Evolutionary conservation across 2,888 invertebrate genomes (phyloP).

Genomic region (Perdita meconis): DNA sequence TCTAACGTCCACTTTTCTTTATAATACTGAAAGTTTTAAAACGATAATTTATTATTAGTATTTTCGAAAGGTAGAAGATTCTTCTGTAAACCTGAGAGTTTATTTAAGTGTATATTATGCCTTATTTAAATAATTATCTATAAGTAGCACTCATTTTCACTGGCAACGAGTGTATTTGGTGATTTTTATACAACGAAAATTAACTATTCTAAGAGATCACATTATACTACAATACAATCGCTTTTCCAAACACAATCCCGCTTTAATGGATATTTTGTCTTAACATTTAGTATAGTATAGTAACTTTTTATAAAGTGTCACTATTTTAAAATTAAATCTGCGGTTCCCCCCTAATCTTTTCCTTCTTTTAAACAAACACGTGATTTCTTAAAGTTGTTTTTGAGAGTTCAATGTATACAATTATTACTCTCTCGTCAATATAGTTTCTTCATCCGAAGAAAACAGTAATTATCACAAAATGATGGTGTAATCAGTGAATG

Average conservation of each 20-base stretch:
- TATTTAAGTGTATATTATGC: conserved; percentile 35
- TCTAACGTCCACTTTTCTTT: conserved; percentile 12
- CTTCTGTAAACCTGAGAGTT: conserved; percentile 74
- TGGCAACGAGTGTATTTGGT: conserved; percentile 48
- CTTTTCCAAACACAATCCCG: not conserved
- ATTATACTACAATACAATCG: not conserved
- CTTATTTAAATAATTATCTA: conserved; percentile 17
- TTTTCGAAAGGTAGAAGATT: conserved; percentile 34
- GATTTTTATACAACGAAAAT: not conserved
- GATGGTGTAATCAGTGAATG: not conserved
- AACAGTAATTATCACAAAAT: not conserved
- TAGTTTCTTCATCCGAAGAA: too few relatives aligned
- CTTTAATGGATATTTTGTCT: not conserved
- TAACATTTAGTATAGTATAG: not conserved
- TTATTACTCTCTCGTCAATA: too few relatives aligned
- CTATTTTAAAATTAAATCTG: not conserved
- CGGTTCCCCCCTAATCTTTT: not conserved
- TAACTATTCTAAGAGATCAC: not conserved
- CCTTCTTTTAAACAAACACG: not conserved
- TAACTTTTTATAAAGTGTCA: not conserved
- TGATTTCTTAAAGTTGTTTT: not conserved
- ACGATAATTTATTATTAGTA: conserved; percentile 2
- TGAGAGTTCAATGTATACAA: not conserved
- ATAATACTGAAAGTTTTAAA: conserved; percentile 14
- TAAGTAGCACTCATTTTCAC: conserved; percentile 31